These are phyloP conservation scores for human DNA, from an alignment of 2,113 vertebrate genomes.

Conservation along the genomic window DNA sequence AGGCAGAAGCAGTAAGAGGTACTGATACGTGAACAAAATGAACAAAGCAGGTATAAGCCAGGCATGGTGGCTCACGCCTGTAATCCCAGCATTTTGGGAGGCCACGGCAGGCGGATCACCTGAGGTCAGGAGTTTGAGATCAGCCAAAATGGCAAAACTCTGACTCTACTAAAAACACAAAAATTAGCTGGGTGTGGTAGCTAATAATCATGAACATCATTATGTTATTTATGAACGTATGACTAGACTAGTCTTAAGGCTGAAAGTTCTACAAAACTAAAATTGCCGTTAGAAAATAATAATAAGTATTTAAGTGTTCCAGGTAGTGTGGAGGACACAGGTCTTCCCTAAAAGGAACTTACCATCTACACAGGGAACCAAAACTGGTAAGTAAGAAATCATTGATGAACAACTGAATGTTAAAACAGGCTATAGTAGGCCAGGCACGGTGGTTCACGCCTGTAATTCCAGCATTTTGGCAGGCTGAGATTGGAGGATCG, in stretches of 20 bases:
- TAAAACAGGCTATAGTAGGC: background rate
- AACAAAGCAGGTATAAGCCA: background rate
- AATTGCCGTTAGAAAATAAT: constrained; percentile 10
- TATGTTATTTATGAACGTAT: too few species aligned
- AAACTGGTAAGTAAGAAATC: background rate
- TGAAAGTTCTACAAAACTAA: constrained; percentile 19
- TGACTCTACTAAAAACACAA: too few species aligned
- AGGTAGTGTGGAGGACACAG: background rate
- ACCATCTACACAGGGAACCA: background rate
- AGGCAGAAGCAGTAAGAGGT: background rate
- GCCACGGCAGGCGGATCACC: fast-evolving
- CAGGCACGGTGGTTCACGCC: too few species aligned
- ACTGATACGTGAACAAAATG: background rate
- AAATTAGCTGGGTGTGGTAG: too few species aligned
- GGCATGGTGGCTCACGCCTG: too few species aligned
- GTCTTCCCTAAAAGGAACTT: background rate
- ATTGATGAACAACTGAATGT: background rate
- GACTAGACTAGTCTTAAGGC: background rate
- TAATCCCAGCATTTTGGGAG: too few species aligned
- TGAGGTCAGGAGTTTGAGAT: too few species aligned
- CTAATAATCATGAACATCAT: too few species aligned
- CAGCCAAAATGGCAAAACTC: too few species aligned
- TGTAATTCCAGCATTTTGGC: too few species aligned
- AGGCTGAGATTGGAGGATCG: too few species aligned
- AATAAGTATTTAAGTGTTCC: background rate